A percentile compares a stretch with the other conserved stretches of the same genome.
Conservation (phyloP, 1,140 invertebrate genomes). For the Cydia amplana region DNA sequence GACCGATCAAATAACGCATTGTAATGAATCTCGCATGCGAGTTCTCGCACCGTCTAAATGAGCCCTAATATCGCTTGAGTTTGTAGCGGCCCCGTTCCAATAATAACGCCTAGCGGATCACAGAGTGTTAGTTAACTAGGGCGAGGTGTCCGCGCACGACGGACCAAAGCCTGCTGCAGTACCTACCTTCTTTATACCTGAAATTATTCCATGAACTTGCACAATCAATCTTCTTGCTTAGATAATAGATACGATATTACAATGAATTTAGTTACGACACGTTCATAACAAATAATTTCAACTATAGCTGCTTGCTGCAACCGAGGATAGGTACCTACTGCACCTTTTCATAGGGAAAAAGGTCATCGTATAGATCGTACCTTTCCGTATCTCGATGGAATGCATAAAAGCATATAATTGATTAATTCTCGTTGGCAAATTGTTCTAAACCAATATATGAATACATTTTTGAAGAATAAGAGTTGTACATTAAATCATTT, state of each 20-base stretch:
- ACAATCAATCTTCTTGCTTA: neutral
- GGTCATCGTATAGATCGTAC: neutral
- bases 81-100: slow-evolving; percentile 39
- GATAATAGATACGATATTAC: neutral
- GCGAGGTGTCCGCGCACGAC: slow-evolving; percentile 53
- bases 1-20: too few species aligned
- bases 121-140: slow-evolving; percentile 73
- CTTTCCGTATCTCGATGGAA: too few species aligned
- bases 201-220: slow-evolving; percentile 8
- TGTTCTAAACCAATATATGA: too few species aligned
- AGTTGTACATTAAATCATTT: neutral
- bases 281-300: neutral
- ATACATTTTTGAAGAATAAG: too few species aligned
- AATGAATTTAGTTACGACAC: neutral
- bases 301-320: slow-evolving; percentile 31
- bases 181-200: neutral
- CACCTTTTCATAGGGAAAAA: neutral
- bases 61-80: neutral
- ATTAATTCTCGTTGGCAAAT: too few species aligned
- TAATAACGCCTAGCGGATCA: slow-evolving; percentile 71
- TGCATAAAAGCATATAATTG: too few species aligned
- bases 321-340: neutral
- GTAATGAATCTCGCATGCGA: too few species aligned
- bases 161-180: slow-evolving; percentile 26
- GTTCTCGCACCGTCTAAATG: too few species aligned